phyloP scores from a whole-genome alignment of 2,113 vertebrate genomes.

The Rhabdomys dilectus region DNA sequence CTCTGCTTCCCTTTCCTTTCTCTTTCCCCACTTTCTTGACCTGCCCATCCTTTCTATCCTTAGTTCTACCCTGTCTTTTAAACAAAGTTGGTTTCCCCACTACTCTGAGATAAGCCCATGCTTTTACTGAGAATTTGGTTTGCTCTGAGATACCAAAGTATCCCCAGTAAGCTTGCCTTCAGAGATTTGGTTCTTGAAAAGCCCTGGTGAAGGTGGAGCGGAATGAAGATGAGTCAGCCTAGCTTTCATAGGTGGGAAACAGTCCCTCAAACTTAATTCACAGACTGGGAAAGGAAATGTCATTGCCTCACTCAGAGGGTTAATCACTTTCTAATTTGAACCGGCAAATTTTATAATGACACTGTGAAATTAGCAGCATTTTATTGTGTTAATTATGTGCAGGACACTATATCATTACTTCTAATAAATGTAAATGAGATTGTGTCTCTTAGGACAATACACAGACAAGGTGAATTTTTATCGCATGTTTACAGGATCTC shows the following conservation, averaged over 20 bases:
- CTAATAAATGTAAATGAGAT: constrained; percentile 91
- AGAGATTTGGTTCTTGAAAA: constrained; percentile 40
- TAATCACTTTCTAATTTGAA: constrained; percentile 92
- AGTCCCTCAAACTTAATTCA: constrained; percentile 91
- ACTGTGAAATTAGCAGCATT: constrained; percentile 95
- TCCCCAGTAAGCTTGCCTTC: constrained; percentile 46
- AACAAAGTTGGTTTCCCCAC: constrained; percentile 61
- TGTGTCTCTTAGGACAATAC: constrained; percentile 88
- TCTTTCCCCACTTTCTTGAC: neutral
- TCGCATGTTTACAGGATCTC: constrained; percentile 86
- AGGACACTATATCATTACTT: constrained; percentile 92
- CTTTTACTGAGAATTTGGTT: constrained; percentile 30
- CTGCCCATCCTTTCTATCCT: neutral
- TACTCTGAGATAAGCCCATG: constrained; percentile 40
- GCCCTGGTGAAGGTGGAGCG: constrained; percentile 35
- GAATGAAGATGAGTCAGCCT: constrained; percentile 66
- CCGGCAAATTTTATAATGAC: constrained; percentile 92
- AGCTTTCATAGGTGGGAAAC: constrained; percentile 84
- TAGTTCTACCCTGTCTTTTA: neutral
- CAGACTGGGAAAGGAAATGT: constrained; percentile 90
- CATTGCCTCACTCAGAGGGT: constrained; percentile 90
- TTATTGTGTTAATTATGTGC: constrained; percentile 93
- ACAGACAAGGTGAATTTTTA: constrained; percentile 91
- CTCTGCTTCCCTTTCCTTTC: neutral
- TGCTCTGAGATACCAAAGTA: constrained; percentile 56